These are phyloP conservation scores for Neodon shergylaensis DNA, from an alignment of 2,113 vertebrate genomes.

Conservation along the genomic window DNA sequence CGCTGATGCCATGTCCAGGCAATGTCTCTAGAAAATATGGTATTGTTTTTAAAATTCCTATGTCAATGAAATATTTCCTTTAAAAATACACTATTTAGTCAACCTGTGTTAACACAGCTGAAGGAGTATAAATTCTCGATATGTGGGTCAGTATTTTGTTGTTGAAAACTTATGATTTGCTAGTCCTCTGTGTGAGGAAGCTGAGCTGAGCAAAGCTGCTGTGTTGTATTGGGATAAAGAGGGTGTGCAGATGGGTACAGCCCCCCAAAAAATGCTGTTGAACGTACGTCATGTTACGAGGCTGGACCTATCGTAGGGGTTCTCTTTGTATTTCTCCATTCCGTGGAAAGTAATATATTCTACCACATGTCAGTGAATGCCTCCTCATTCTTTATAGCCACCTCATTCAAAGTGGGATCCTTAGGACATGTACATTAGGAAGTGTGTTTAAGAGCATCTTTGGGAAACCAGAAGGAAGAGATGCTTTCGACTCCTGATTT, in stretches of 20 bases:
- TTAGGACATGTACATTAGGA: background rate
- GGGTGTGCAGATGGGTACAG: background rate
- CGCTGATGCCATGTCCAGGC: slow-evolving; percentile 32
- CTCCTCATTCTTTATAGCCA: background rate
- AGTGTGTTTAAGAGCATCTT: background rate
- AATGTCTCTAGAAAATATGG: background rate
- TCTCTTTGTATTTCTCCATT: background rate
- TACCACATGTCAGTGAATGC: background rate
- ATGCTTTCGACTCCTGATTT: background rate
- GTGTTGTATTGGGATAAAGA: background rate
- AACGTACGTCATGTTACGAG: background rate
- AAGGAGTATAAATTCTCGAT: slow-evolving; percentile 43
- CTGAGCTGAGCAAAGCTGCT: slow-evolving; percentile 9
- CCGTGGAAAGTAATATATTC: background rate
- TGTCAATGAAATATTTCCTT: slow-evolving; percentile 48
- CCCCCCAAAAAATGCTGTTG: background rate
- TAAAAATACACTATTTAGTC: slow-evolving; percentile 28
- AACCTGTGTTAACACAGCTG: slow-evolving; percentile 9
- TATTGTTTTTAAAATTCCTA: slow-evolving; percentile 59
- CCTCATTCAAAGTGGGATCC: background rate
- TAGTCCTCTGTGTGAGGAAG: background rate
- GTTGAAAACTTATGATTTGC: background rate
- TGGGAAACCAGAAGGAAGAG: slow-evolving; percentile 2
- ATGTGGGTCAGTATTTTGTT: background rate
- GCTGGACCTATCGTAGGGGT: background rate